Percentiles rank a stretch among this genome's conserved stretches.
These are phyloP conservation scores for Oikopleura vanhoeffeni DNA, from an alignment of 23 tunicate species.

Conservation along the genomic window DNA sequence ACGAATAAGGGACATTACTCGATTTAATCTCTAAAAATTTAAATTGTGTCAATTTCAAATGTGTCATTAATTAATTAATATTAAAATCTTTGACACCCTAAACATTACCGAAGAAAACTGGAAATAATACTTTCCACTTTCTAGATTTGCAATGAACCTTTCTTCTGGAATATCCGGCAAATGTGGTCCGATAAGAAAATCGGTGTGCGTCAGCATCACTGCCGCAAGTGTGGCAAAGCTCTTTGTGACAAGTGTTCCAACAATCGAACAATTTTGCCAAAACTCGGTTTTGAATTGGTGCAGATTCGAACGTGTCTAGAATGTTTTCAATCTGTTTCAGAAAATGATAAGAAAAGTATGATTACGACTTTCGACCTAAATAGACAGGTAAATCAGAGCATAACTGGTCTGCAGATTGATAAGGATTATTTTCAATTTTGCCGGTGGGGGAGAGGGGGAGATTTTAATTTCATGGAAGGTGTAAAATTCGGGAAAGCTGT, in stretches of 20 bases:
- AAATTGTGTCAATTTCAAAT: too few relatives aligned
- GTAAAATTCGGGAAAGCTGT: too few relatives aligned
- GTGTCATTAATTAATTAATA: too few relatives aligned
- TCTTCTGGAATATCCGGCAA: constrained; percentile 91
- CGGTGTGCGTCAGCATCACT: constrained; percentile 84
- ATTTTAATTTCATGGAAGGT: too few relatives aligned
- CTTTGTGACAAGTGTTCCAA: constrained; percentile 67
- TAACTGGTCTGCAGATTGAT: too few relatives aligned
- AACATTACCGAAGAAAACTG: not conserved
- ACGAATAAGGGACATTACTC: too few relatives aligned
- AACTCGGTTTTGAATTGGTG: constrained; percentile 58
- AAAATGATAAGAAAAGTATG: constrained; percentile 19
- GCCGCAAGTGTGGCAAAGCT: constrained; percentile 93
- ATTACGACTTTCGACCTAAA: not conserved
- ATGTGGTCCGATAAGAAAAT: constrained; percentile 90
- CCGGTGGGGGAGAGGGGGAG: too few relatives aligned
- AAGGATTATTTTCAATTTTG: too few relatives aligned
- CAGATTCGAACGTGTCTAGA: constrained; percentile 89
- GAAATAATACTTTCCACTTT: not conserved
- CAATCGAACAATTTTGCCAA: constrained; percentile 42
- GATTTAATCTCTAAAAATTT: too few relatives aligned
- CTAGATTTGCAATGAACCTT: constrained; percentile 51
- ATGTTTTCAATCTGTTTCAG: constrained; percentile 41
- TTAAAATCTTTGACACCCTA: too few relatives aligned
- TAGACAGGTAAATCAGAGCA: too few relatives aligned